Percentiles rank a stretch among this genome's conserved stretches.
phyloP scores from a whole-genome alignment of 2,797 vertebrate species.

The Clamator glandarius region DNA sequence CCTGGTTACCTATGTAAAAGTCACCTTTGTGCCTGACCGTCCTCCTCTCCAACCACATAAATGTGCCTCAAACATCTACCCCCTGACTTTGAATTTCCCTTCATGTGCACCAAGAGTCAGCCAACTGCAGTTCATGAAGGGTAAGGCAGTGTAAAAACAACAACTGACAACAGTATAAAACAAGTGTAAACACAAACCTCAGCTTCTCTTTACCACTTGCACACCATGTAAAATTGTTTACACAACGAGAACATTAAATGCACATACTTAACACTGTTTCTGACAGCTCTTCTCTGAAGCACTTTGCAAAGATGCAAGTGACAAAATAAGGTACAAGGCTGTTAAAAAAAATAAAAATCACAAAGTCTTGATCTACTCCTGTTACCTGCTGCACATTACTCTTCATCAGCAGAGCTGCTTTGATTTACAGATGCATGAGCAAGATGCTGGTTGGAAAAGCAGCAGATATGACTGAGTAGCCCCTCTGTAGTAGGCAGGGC shows the following conservation, averaged over 20 bases:
- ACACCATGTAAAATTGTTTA: accelerated
- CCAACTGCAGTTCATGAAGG: not conserved
- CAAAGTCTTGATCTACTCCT: not conserved
- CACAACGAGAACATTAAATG: not conserved
- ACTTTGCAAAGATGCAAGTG: not conserved
- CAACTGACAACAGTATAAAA: not conserved
- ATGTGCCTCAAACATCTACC: accelerated
- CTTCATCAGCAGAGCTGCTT: not conserved
- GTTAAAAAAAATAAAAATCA: not conserved
- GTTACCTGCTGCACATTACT: not conserved
- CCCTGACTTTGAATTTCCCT: not conserved
- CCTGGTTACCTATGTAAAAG: not conserved
- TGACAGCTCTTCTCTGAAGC: not conserved
- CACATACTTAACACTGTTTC: not conserved
- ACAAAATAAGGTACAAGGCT: not conserved
- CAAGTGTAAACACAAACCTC: not conserved
- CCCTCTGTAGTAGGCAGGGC: accelerated
- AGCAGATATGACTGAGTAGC: not conserved
- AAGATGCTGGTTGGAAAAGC: not conserved
- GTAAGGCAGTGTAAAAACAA: not conserved
- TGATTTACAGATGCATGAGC: not conserved
- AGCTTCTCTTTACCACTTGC: not conserved
- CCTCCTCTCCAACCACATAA: not conserved
- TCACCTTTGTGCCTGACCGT: not conserved
- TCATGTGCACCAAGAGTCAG: not conserved